Base-by-base conservation (phyloP, 2,113 vertebrate species). In the Apeltes quadracus region DNA sequence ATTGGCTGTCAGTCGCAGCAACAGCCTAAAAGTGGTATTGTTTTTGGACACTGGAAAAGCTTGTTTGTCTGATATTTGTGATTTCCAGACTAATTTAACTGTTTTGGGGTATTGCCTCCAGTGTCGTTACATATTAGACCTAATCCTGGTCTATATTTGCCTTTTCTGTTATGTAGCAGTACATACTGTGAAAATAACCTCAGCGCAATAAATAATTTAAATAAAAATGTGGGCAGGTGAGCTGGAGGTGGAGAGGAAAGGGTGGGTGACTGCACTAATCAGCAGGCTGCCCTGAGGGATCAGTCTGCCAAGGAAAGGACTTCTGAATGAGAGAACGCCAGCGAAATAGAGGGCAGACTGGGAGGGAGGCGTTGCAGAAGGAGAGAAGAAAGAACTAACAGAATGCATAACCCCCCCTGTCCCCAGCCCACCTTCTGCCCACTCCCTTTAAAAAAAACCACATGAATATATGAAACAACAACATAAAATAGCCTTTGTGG, bases 261-360 rank as follows among this genome's bases (percentile, higher is more conserved):
- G 72, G 73, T 32, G 68, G 75, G 61, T 73, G 86, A 83, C 79
- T 85, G 81, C 79, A 85, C 84, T 93, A 91, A 92, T 93, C 90
- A 92, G 87, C 54, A 67, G 66, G 69, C 55, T 79, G 64, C 78
- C 89, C 85, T 85, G 34, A 76, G 88, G 86, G 82, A 83, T 77
- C 50, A 51, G 57, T 70, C 71, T 79, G 83, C 78, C 75, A 39
- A 84, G 64, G 63, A 86, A 84, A 86, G 85, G 89, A 87, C 85
- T 81, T 73, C 74, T 80, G 82, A 85, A 87, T 76, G 73, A 86
- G 76, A 84, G 59, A 69, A 70, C 84, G 72, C 25, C 14, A 68
- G 64, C 44, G 69, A 80, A 82, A 88, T 81, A 78, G 66, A 84
- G 78, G 69, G 32, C 63, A 74, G 68, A 57, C 63, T 41, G 44